Evolutionary conservation across 2,113 vertebrate genomes (phyloP).

Genomic region (Ammospiza nelsoni): DNA sequence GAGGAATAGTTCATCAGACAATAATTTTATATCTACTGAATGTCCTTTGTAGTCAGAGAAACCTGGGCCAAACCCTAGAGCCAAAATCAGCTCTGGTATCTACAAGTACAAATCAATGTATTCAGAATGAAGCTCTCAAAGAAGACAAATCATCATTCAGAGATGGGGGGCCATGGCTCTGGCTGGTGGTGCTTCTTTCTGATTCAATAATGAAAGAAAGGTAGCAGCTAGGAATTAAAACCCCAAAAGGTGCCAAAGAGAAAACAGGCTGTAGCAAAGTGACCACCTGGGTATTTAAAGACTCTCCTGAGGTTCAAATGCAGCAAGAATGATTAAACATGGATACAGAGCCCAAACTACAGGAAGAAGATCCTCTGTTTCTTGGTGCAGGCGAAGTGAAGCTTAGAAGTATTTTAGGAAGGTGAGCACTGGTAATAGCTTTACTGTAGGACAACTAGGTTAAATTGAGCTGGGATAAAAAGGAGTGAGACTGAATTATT

Average conservation of each 20-base stretch:
- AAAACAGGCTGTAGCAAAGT: background rate
- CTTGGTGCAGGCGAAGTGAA: background rate
- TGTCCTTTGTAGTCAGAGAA: background rate
- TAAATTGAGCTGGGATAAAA: constrained; percentile 2
- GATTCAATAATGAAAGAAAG: background rate
- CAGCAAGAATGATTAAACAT: background rate
- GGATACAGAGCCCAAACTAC: background rate
- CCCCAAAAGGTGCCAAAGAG: background rate
- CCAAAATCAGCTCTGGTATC: background rate
- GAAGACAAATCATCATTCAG: background rate
- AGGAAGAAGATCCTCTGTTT: background rate
- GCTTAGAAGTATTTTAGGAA: background rate
- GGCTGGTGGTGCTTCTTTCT: background rate
- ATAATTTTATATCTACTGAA: background rate
- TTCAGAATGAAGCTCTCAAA: background rate
- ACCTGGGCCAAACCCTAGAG: background rate
- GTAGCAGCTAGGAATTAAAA: background rate
- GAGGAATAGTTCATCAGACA: background rate
- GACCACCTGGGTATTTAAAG: background rate
- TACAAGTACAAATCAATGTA: background rate
- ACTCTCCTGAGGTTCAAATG: background rate
- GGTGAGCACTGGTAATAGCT: background rate
- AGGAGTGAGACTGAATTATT: constrained; percentile 36
- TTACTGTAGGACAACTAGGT: constrained; percentile 5
- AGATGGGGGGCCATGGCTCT: rapidly evolving